Base-by-base conservation (phyloP, 2,113 vertebrate genomes). In the Enhydra lutris region DNA sequence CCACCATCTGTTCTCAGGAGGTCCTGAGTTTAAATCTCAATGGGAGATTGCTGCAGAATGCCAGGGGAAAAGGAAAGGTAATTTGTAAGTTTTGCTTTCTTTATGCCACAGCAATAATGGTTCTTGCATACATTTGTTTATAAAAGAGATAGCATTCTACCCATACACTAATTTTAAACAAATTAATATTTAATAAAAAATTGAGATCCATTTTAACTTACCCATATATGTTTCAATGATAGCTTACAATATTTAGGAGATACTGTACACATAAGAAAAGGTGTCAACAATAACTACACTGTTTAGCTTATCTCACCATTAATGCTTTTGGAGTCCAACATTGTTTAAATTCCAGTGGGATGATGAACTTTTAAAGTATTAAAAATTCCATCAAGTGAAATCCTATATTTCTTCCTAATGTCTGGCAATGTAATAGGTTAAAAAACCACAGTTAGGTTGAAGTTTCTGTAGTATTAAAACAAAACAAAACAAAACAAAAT, bases 1-100 rank as follows among this genome's bases (percentile, higher is more conserved):
- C 97, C 42, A 93, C 98, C 98, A 98, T 98, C 98, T 99, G 98
- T 98, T 98, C 97, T 97, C 97, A 89, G 78, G 83, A 98, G 97
- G 97, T 97, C 92, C 96, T 65, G 97, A 98, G 97, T 98, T 98
- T 98, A 98, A 98, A 98, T 98, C 98, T 98, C 98, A 96, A 9
- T 92, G 92, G 98, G 98, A 98, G 97, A 93, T 50, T 52, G 89
- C 79, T 92, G 63, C 73, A 96, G 69, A 34, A 91, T 89, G 91
- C 83, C 97, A 63, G 96, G 93, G 67, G 93, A 95, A 93, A 97
- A 57, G 78, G 39, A 97, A 78, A 86, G 93, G 83, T 65, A 42
- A 93, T 96, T 98, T 96, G 89, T 96, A 96, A 96, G 96, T 92
- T 78, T 86, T 86, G 45, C 65, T 98, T 97, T 97, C 82, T 97